Evolutionary conservation across 2,113 vertebrate genomes (phyloP).

Genomic region (Girardinichthys multiradiatus): DNA sequence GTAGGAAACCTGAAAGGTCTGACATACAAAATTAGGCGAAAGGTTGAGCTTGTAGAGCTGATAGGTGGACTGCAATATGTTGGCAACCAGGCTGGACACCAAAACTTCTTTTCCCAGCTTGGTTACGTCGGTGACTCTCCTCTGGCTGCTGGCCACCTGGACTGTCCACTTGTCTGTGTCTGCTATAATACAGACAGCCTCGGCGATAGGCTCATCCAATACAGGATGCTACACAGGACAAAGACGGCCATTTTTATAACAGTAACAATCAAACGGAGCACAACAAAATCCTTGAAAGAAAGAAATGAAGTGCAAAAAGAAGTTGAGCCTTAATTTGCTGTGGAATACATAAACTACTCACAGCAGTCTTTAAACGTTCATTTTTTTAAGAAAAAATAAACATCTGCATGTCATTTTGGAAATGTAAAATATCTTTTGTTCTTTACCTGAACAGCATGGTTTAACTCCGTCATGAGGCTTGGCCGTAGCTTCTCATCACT

Average conservation of each 20-base stretch:
- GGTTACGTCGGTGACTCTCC: slow-evolving; percentile 86
- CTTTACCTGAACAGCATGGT: slow-evolving; percentile 95
- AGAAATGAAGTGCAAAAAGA: neutral
- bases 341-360: too few species aligned
- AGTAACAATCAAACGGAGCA: neutral
- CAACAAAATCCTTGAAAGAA: neutral
- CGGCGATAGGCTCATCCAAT: slow-evolving; percentile 96
- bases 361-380: neutral
- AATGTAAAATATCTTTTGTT: neutral
- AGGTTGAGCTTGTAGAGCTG: slow-evolving; percentile 97
- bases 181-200: slow-evolving; percentile 98
- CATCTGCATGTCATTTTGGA: neutral
- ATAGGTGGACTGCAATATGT: slow-evolving; percentile 93
- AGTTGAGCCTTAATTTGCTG: too few species aligned
- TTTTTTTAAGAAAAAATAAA: neutral
- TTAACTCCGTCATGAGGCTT: slow-evolving; percentile 89
- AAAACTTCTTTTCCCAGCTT: slow-evolving; percentile 96
- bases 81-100: slow-evolving; percentile 94
- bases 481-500: slow-evolving; percentile 93
- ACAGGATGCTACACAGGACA: slow-evolving; percentile 88
- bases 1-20: neutral
- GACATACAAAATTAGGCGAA: slow-evolving; percentile 95
- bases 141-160: slow-evolving; percentile 97
- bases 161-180: slow-evolving; percentile 98
- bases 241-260: neutral